phyloP scores from a whole-genome alignment of 2,113 vertebrate genomes.

The Alaudala cheleensis region DNA sequence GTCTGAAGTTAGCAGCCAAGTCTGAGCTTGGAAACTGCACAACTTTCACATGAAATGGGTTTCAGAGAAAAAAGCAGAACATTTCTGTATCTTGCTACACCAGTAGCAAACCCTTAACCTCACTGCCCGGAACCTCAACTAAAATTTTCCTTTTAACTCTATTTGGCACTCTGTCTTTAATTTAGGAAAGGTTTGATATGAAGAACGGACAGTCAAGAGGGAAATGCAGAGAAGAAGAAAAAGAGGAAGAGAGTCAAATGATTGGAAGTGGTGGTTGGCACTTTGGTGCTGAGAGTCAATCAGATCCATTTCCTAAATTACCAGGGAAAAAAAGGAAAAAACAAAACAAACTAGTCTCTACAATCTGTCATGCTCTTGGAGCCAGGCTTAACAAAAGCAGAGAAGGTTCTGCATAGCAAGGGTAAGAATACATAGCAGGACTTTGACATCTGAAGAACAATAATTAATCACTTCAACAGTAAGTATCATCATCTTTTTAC shows the following conservation, averaged over 20 bases:
- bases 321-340: not conserved
- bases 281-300: not conserved
- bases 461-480: slow-evolving; percentile 15
- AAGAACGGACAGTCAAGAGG: not conserved
- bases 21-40: not conserved
- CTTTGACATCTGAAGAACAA: not conserved
- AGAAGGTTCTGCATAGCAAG: not conserved
- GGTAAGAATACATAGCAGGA: not conserved
- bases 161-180: not conserved
- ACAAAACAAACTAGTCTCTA: not conserved
- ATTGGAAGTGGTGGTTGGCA: not conserved
- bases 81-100: not conserved
- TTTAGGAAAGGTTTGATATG: not conserved
- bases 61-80: not conserved
- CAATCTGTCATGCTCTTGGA: not conserved
- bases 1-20: not conserved
- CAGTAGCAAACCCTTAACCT: not conserved
- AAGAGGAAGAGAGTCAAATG: not conserved
- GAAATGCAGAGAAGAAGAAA: not conserved
- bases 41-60: not conserved
- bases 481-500: slow-evolving; percentile 1
- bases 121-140: not conserved
- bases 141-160: not conserved
- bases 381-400: not conserved
- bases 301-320: not conserved